A percentile compares a stretch with the other conserved stretches of the same genome.
These are phyloP conservation scores for Falco concolor DNA, from an alignment of 2,797 vertebrate species.

Conservation along the genomic window DNA sequence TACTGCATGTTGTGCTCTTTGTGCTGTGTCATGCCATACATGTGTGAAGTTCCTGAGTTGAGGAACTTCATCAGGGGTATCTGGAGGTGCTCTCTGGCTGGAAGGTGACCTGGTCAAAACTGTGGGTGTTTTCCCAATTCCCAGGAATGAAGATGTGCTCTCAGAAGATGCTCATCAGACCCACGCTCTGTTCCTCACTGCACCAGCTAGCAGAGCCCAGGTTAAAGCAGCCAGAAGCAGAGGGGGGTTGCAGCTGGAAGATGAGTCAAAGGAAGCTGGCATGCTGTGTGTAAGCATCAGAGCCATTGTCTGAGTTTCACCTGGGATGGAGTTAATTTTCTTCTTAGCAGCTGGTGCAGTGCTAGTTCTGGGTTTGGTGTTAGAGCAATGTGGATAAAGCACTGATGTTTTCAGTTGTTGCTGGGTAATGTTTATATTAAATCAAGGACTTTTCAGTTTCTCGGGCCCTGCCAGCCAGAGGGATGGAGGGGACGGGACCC, in stretches of 20 bases:
- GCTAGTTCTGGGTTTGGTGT: no score
- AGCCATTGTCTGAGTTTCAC: background rate
- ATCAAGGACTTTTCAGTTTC: no score
- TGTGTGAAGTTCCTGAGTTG: background rate
- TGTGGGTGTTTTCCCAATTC: background rate
- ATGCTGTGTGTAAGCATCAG: rapidly evolving
- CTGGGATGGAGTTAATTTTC: no score
- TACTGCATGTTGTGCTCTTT: background rate
- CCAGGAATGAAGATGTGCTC: background rate
- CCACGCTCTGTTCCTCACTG: rapidly evolving
- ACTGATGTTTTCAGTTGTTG: no score
- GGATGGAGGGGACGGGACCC: no score
- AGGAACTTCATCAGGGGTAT: background rate
- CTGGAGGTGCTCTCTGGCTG: background rate
- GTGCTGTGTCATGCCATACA: background rate
- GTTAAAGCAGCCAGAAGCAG: background rate
- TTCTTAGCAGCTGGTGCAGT: no score
- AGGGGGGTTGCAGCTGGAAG: background rate
- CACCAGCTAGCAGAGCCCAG: background rate
- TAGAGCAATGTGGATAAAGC: no score
- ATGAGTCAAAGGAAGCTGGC: background rate
- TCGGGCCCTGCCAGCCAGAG: no score
- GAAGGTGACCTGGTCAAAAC: background rate
- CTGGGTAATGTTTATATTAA: no score
- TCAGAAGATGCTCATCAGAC: background rate